phyloP scores from a whole-genome alignment of 2,113 vertebrate species.

The Gopherus flavomarginatus region DNA sequence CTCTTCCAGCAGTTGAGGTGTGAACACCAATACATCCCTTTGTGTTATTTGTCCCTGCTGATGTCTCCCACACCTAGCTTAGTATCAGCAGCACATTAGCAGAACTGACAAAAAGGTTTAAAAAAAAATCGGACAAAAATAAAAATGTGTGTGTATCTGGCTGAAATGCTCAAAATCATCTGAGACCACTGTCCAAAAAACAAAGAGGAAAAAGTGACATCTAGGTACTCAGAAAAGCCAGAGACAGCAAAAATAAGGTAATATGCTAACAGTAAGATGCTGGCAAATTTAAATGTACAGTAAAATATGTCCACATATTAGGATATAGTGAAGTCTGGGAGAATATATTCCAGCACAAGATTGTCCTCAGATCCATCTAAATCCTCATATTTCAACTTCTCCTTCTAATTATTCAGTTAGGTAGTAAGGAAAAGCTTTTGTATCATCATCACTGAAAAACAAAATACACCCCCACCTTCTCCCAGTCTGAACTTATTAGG shows the following conservation, averaged over 20 bases:
- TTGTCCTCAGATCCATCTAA: not conserved
- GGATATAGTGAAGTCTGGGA: not conserved
- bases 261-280: not conserved
- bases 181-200: not conserved
- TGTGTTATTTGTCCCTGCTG: not conserved
- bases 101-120: not conserved
- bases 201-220: not conserved
- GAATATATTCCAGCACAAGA: accelerated
- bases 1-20: too few species aligned
- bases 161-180: not conserved
- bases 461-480: not conserved
- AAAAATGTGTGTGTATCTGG: not conserved
- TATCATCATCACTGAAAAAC: not conserved
- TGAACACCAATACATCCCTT: not conserved
- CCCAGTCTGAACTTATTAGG: accelerated
- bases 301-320: not conserved
- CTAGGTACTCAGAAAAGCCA: not conserved
- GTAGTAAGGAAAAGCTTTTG: not conserved
- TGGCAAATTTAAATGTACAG: not conserved
- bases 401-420: not conserved
- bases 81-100: too few species aligned
- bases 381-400: not conserved
- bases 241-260: not conserved
- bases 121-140: not conserved
- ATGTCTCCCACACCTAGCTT: not conserved